Evolutionary conservation across 2,888 invertebrate genomes (phyloP), one percentile per base, ranked within the genome.

Genomic region (Rotaria magnacalcarata): DNA sequence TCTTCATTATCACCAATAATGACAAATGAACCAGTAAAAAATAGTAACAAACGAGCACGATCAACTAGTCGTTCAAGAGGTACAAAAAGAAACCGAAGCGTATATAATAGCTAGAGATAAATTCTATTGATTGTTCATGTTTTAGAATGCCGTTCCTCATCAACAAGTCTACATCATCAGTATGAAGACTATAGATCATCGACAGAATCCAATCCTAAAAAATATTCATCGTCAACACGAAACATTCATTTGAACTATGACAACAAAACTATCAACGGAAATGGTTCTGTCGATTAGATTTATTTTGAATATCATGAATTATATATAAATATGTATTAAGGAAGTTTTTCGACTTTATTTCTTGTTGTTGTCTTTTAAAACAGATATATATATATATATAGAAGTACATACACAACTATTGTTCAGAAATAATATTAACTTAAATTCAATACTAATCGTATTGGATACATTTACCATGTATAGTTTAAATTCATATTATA

Each of bases 41-140:
- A 67, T 67, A 67, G 67, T 67, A 67, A 67, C 5, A 67, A 67
- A 67, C 67, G 67, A 34, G 7, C 34, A 67, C 67, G 67, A 67
- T 67, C 67, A 67, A 16, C 16, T 27, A 67, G 67, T 67, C 34
- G 16, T 34, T 34, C 67, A 11, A 27, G 67, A 67, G 67, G 67
- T 67, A 34, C 2, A 67, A 67, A 67, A 27, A 50, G 1, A 50
- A 50, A 50, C 50, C 50, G 8, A 50, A 0, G 50, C 3, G 7
- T 3, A 27, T 34, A 67, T 60, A 27, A 34, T 34, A 34, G 2
- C 34, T 34, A 34, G 34, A 34, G 34, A 34, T 11, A n/a, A 60
- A 24, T 60, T 27, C 27, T 67, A 7, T 19, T 19, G 16, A 6
- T 60, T 8, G 34, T 34, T 16, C 4, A 67, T 67, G 16, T n/a